These are phyloP conservation scores for Stomorhina lunata DNA, from an alignment of 2,888 invertebrate genomes.

Conservation along the genomic window DNA sequence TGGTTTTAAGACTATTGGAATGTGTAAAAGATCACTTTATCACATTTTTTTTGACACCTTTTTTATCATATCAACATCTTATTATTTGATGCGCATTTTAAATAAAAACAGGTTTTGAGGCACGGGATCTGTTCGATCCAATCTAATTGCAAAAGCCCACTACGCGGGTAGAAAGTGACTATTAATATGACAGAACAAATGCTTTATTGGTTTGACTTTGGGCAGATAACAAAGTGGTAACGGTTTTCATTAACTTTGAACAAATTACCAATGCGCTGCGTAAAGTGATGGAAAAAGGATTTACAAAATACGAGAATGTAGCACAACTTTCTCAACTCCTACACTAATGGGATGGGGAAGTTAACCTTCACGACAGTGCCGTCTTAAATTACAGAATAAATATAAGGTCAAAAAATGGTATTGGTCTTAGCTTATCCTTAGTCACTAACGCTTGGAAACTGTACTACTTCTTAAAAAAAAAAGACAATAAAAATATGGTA, in stretches of 20 bases:
- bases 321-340: background rate
- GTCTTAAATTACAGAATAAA: background rate
- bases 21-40: too few species aligned
- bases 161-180: background rate
- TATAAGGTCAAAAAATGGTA: conserved; percentile 24
- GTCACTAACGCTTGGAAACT: too few species aligned
- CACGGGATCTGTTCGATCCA: too few species aligned
- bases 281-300: background rate
- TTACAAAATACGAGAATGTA: background rate
- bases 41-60: too few species aligned
- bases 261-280: conserved; percentile 3
- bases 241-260: conserved; percentile 21
- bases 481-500: too few species aligned
- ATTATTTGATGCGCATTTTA: too few species aligned
- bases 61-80: too few species aligned
- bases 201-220: background rate
- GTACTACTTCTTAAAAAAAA: too few species aligned
- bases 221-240: conserved; percentile 12
- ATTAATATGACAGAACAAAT: too few species aligned
- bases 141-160: background rate
- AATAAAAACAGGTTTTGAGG: too few species aligned
- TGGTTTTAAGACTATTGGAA: too few species aligned
- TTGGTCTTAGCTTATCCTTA: conserved; percentile 19
- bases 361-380: background rate
- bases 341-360: background rate